These are phyloP conservation scores for Nerophis lumbriciformis DNA, from an alignment of 2,113 vertebrate genomes.

Conservation along the genomic window DNA sequence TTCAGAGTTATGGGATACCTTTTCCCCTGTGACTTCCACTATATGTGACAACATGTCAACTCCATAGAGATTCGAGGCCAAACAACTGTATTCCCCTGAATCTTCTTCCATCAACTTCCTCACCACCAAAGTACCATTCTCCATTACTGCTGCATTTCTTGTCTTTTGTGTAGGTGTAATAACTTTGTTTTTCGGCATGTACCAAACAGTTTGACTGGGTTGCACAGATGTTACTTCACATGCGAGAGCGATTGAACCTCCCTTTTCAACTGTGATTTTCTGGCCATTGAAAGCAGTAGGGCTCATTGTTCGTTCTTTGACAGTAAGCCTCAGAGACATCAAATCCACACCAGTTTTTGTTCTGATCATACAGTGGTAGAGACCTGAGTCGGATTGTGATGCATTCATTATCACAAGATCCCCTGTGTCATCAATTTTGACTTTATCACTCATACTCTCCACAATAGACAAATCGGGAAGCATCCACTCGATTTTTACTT, in stretches of 20 bases:
- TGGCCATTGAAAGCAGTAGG: constrained; percentile 71
- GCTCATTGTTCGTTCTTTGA: constrained; percentile 62
- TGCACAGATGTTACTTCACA: constrained; percentile 66
- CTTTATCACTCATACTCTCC: constrained; percentile 48
- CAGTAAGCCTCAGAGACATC: constrained; percentile 62
- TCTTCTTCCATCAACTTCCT: constrained; percentile 59
- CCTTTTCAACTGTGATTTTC: constrained; percentile 56
- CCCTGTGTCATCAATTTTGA: constrained; percentile 52
- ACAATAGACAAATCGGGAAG: constrained; percentile 69
- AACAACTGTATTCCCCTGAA: constrained; percentile 73
- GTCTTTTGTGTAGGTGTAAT: constrained; percentile 58
- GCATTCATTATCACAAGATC: constrained; percentile 65
- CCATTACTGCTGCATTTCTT: constrained; percentile 56
- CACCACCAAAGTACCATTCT: constrained; percentile 70
- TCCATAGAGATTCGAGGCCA: constrained; percentile 72
- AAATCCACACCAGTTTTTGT: constrained; percentile 62
- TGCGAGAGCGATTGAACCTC: constrained; percentile 56
- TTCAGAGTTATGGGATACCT: constrained; percentile 26
- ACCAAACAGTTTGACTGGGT: constrained; percentile 68
- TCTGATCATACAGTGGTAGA: constrained; percentile 73
- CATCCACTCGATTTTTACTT: constrained; percentile 69
- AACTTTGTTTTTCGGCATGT: constrained; percentile 64
- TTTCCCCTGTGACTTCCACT: constrained; percentile 55
- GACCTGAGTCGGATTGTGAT: constrained; percentile 64
- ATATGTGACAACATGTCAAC: constrained; percentile 71